Evolutionary conservation across 2,888 invertebrate species (phyloP), one percentile per base, ranked within the genome.

Genomic region (Pseudococcus longispinus): DNA sequence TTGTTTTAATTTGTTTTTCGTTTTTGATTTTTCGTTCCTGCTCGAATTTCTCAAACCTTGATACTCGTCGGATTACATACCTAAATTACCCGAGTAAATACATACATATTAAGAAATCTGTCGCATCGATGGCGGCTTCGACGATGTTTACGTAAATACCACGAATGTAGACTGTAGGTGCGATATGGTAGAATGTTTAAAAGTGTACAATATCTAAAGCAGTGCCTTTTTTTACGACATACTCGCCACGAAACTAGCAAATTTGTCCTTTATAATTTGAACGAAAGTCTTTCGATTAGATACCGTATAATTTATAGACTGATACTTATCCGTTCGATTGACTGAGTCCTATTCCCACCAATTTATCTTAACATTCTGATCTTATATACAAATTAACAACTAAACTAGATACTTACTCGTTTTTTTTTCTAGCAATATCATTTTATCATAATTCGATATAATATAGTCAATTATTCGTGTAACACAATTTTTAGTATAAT

Each of bases 201-300:
- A 65, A 65, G 5, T 18, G 29, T 29, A 29, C 32, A 70, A 70
- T 70, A 70, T 70, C 70, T 29, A 70, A 70, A 70, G 70, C 70
- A 70, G 70, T 70, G 70, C 70, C 70, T 70, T 70, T 70, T 29
- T 23, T 18, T 18, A 70, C 70, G 18, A 70, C 29, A 70, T 70
- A 60, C 70, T 70, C 70, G 70, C 70, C 70, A 18, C 11, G n/a
- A 20, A 55, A 55, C n/a, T 26, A 6, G 26, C 70, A 29, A 70
- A 70, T 18, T 15, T 70, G 5, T 60, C 23, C 60, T 60, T 0
- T 60, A 60, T 60, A 23, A 60, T 0, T 11, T 23, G 60, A 70
- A 70, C 70, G 70, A 70, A 70, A 29, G 70, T 70, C 70, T 70
- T 70, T 70, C 70, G 29, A 70, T 70, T 70, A 29, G 29, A 70